A percentile compares a stretch with the other conserved stretches of the same genome.
These are phyloP conservation scores for Mesorhabditis sp. DNA, from an alignment of 2,888 invertebrate genomes.

Conservation along the genomic window DNA sequence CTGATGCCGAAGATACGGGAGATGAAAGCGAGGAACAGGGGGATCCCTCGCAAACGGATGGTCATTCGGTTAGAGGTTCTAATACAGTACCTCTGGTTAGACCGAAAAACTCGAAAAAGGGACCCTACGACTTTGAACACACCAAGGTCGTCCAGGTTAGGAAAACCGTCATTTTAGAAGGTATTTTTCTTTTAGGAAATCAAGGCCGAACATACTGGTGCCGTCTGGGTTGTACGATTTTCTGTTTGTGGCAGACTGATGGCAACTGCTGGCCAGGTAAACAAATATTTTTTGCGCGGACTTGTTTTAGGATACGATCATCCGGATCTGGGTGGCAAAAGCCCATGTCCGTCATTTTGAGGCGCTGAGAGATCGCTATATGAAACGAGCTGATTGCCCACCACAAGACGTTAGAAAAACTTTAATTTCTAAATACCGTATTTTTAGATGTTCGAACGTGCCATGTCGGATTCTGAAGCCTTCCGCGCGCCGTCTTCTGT, in stretches of 20 bases:
- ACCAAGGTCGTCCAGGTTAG: constrained; percentile 77
- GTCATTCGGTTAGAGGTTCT: not conserved
- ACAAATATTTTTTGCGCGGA: not conserved
- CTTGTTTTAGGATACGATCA: constrained; percentile 72
- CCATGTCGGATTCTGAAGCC: constrained; percentile 30
- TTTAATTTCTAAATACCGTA: not conserved
- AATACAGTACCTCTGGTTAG: constrained; percentile 62
- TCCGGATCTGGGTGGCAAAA: constrained; percentile 89
- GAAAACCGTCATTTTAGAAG: constrained; percentile 61
- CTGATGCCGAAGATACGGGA: constrained; percentile 18
- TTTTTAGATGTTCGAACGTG: constrained; percentile 20
- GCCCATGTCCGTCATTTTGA: constrained; percentile 85
- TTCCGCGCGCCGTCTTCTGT: constrained; percentile 29
- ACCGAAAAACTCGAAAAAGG: constrained; percentile 90
- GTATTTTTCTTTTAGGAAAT: constrained; percentile 67
- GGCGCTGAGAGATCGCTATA: constrained; percentile 89
- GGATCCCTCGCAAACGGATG: constrained; percentile 6
- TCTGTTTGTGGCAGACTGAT: constrained; percentile 82
- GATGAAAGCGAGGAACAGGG: constrained; percentile 27
- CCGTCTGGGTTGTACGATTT: constrained; percentile 98
- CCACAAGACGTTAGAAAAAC: not conserved
- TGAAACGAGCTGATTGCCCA: constrained; percentile 10
- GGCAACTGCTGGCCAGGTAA: constrained; percentile 84
- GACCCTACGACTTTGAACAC: constrained; percentile 90
- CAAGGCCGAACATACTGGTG: constrained; percentile 75